Evolutionary conservation across 1,140 invertebrate species (phyloP), one percentile per base, ranked within the genome.

Genomic region (Tetramorium parvispinum): DNA sequence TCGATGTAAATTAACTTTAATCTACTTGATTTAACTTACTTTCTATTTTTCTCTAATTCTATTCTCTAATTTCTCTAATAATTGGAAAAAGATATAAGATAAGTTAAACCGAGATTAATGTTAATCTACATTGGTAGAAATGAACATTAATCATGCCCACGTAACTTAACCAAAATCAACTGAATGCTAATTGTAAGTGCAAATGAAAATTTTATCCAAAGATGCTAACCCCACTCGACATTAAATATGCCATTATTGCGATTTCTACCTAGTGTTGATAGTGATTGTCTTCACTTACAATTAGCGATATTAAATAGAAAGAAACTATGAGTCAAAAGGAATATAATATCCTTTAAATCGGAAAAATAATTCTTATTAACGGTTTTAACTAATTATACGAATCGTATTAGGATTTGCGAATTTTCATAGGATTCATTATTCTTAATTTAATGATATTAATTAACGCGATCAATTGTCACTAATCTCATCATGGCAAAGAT

Each of bases 401-500:
- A 5, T 71, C 32, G 0, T 8, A 51, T 43, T 55, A 68, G 10
- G 21, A 11, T 16, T 73, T 55, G 51, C 53, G 27, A 2, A 13
- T n/a, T 16, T 70, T 68, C 5, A 24, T 63, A 13, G 10, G 21
- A 82, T 59, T 83, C 21, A 13, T 73, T 37, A 83, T 32, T 46
- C 59, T 32, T 32, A 32, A 32, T 32, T 32, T 32, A 32, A 70
- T 87, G 51, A 87, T 88, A 70, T 87, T 91, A 91, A 91, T 87
- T 91, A 91, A 71, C 85, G 73, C 85, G 73, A 37, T 79, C 66
- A 85, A 83, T 51, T 86, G 75, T 88, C 73, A 88, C 88, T 91
- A 90, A 91, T 90, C 90, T 91, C 87, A 81, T 75, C 55, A 85
- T 71, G 53, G 27, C 71, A 79, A 51, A 43, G 53, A 51, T 61